These are phyloP conservation scores for Lithobates sylvaticus DNA, from an alignment of 2,797 vertebrate genomes.

Conservation along the genomic window DNA sequence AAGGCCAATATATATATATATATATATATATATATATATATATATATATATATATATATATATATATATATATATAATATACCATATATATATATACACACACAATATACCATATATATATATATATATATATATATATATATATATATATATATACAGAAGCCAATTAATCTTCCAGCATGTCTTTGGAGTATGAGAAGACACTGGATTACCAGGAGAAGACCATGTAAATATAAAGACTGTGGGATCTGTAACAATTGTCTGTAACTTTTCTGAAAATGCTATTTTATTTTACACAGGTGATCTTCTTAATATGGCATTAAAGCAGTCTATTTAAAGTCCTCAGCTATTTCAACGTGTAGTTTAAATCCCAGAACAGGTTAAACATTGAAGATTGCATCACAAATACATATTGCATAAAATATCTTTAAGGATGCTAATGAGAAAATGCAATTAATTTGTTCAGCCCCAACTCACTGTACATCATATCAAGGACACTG, in stretches of 20 bases:
- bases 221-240: not conserved
- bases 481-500: slow-evolving; percentile 54
- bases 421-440: slow-evolving; percentile 36
- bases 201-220: too few species aligned
- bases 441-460: slow-evolving; percentile 56
- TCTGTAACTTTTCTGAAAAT: not conserved
- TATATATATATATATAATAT: too few species aligned
- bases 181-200: too few species aligned
- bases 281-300: not conserved
- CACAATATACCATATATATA: too few species aligned
- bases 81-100: too few species aligned
- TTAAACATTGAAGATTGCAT: slow-evolving; percentile 17
- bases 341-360: not conserved
- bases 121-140: too few species aligned
- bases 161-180: too few species aligned
- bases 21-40: too few species aligned
- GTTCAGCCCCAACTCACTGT: slow-evolving; percentile 16
- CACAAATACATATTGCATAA: slow-evolving; percentile 28
- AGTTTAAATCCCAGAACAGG: not conserved
- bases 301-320: not conserved
- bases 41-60: too few species aligned
- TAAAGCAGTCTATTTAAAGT: not conserved
- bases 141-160: too few species aligned
- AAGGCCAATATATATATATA: too few species aligned
- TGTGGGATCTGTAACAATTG: not conserved